Conservation (phyloP, 2,888 invertebrate genomes). For the Limnephilus marmoratus region DNA sequence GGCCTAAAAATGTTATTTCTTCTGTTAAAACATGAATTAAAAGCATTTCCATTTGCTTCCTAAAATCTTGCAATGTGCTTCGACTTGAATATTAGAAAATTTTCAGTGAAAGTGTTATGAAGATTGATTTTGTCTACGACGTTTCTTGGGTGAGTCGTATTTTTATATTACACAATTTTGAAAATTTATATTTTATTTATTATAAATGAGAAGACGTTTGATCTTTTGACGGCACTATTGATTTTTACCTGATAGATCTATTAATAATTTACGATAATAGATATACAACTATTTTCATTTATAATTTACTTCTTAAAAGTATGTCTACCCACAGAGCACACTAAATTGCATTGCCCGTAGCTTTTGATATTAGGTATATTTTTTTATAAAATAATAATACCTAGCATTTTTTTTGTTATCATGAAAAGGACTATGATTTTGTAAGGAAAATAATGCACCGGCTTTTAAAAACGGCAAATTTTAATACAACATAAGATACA, state of each 20-base stretch:
- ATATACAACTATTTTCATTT: background rate
- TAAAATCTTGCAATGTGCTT: background rate
- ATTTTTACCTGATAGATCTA: background rate
- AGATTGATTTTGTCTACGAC: background rate
- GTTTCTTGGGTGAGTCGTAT: background rate
- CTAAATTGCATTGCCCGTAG: background rate
- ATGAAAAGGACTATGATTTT: too few relatives aligned
- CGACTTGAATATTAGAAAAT: background rate
- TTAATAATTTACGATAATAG: background rate
- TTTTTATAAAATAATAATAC: too few relatives aligned
- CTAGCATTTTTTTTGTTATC: too few relatives aligned
- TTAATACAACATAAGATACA: background rate
- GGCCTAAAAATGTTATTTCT: background rate
- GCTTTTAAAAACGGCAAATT: background rate
- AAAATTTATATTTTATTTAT: background rate
- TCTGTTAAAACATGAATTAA: background rate
- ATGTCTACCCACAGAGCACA: background rate
- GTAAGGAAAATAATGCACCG: background rate
- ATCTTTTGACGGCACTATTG: background rate
- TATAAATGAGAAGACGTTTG: background rate
- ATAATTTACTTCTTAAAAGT: background rate
- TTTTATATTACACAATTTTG: background rate
- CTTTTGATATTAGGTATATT: background rate
- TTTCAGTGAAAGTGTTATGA: background rate
- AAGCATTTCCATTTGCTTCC: background rate